These are phyloP conservation scores for Acropora yongei DNA, from an alignment of 64 coral and sea anemone genomes.

Conservation along the genomic window DNA sequence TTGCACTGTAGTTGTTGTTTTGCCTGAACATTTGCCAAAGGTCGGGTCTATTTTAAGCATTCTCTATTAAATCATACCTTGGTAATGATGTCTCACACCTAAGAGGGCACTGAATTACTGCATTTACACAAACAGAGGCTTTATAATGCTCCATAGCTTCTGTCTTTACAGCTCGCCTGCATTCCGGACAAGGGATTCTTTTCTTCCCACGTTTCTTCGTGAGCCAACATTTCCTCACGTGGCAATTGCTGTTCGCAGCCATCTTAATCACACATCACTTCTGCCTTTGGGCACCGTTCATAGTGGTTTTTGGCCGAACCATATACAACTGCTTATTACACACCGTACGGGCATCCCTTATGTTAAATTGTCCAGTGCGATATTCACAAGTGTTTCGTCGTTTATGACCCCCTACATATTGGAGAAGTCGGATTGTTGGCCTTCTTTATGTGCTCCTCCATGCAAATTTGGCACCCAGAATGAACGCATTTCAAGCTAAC, in stretches of 20 bases:
- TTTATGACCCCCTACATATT: not conserved
- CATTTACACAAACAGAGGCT: not conserved
- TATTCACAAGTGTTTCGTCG: not conserved
- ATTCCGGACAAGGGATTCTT: no score
- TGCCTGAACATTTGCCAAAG: not conserved
- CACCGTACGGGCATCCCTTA: not conserved
- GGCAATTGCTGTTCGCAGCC: no score
- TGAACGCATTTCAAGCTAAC: not conserved
- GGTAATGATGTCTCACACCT: not conserved
- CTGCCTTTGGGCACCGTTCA: no score
- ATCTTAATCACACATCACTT: no score
- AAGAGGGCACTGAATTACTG: not conserved
- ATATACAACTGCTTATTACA: not conserved
- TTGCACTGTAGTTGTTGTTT: not conserved
- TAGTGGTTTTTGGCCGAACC: no score
- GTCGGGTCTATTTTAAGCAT: not conserved
- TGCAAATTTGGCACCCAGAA: not conserved
- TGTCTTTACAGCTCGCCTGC: no score
- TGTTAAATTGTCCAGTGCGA: not conserved
- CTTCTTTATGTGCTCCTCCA: not conserved
- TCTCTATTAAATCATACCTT: not conserved
- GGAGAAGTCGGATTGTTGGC: not conserved
- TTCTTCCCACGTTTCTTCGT: no score
- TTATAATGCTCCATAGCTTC: no score
- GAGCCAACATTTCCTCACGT: no score